Evolutionary conservation across 2,113 vertebrate genomes (phyloP).

Genomic region (Protobothrops flavoviridis): DNA sequence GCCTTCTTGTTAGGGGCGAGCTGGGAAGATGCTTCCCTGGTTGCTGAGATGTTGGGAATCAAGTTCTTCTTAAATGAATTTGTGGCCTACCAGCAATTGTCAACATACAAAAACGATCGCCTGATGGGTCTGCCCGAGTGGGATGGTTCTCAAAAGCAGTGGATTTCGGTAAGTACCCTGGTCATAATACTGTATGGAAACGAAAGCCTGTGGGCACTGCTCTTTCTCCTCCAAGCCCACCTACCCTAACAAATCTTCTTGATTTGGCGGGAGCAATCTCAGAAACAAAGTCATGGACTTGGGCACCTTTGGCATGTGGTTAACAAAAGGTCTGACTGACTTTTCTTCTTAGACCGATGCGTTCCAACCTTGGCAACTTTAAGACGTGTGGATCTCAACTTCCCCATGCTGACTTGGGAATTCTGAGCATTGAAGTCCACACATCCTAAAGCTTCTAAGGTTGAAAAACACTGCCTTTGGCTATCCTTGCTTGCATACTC

Average conservation of each 20-base stretch:
- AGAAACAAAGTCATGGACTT: not conserved
- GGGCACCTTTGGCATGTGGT: not conserved
- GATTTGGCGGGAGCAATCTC: not conserved
- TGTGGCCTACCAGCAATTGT: constrained; percentile 85
- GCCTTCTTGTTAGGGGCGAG: constrained; percentile 91
- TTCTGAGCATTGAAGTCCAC: not conserved
- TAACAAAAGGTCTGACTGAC: not conserved
- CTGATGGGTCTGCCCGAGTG: constrained; percentile 73
- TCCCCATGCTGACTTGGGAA: not conserved
- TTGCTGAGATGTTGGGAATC: constrained; percentile 87
- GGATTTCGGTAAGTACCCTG: constrained; percentile 85
- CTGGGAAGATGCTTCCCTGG: constrained; percentile 78
- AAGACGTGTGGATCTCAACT: not conserved
- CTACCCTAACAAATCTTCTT: not conserved
- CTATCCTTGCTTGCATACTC: no score
- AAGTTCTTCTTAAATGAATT: constrained; percentile 97
- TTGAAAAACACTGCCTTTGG: not conserved
- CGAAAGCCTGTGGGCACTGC: not conserved
- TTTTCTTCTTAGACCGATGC: not conserved
- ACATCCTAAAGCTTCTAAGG: not conserved
- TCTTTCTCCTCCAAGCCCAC: not conserved
- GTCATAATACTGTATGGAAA: not conserved
- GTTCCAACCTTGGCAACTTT: not conserved
- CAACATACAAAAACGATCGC: constrained; percentile 77
- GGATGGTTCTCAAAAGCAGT: constrained; percentile 66